phyloP scores from a whole-genome alignment of 2,888 invertebrate species.

The Epsilonema sp. region DNA sequence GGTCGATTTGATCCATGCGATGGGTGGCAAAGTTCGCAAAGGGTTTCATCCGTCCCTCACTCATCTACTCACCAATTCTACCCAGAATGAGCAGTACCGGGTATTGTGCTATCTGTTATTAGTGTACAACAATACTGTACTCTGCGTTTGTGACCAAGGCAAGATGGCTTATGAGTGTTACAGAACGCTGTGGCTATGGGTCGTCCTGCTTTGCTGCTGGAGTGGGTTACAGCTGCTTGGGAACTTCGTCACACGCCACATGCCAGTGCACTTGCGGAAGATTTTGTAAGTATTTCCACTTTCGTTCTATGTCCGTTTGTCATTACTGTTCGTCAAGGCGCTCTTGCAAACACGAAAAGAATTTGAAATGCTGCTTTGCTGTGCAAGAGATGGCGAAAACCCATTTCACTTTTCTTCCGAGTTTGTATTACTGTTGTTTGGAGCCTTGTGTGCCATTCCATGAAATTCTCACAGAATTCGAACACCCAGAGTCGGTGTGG shows the following conservation, averaged over 20 bases:
- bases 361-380: too few species aligned
- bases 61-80: conserved; percentile 71
- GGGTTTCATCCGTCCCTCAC: conserved; percentile 71
- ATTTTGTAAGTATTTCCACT: conserved; percentile 29
- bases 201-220: conserved; percentile 62
- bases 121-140: too few species aligned
- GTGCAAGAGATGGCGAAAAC: too few species aligned
- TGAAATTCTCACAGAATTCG: too few species aligned
- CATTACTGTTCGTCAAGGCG: not conserved
- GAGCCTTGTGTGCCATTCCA: too few species aligned
- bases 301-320: not conserved
- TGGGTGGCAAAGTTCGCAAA: conserved; percentile 84
- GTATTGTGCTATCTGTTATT: too few species aligned
- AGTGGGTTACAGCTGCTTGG: conserved; percentile 78
- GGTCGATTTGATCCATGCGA: conserved; percentile 72
- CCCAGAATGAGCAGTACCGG: conserved; percentile 71
- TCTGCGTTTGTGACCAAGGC: too few species aligned
- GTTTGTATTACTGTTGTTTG: too few species aligned
- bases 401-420: too few species aligned
- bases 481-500: too few species aligned
- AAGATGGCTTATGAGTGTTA: too few species aligned
- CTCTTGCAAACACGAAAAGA: too few species aligned
- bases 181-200: conserved; percentile 71
- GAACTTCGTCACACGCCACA: conserved; percentile 41
- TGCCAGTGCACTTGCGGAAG: conserved; percentile 49